Evolutionary conservation across 2,113 vertebrate species (phyloP).

Genomic region (Psilopogon haemacephalus): DNA sequence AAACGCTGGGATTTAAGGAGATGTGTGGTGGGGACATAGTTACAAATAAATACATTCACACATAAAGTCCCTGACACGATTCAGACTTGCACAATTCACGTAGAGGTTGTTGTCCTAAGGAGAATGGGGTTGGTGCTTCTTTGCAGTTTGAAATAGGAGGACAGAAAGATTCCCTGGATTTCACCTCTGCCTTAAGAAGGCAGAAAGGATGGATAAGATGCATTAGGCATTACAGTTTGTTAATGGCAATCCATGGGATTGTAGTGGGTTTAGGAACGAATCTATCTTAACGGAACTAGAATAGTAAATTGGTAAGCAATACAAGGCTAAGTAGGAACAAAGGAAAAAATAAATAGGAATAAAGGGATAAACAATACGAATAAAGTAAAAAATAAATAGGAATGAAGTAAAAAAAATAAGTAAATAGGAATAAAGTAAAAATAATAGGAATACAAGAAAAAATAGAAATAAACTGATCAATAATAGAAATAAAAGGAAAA

Average conservation of each 20-base stretch:
- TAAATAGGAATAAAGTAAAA: no score
- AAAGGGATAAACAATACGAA: no score
- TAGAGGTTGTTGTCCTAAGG: not conserved
- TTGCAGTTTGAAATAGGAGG: not conserved
- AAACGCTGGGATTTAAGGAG: conserved; percentile 79
- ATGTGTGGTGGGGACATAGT: not conserved
- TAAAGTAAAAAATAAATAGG: no score
- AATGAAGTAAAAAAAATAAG: no score
- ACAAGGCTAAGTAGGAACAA: no score
- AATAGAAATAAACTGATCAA: no score
- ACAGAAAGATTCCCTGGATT: not conserved
- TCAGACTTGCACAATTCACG: not conserved
- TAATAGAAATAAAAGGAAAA: no score
- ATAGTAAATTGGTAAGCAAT: no score
- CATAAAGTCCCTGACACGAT: not conserved
- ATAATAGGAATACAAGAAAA: no score
- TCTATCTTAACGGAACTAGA: no score
- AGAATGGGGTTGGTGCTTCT: not conserved
- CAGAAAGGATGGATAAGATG: not conserved
- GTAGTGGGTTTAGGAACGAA: no score
- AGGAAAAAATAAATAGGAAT: no score
- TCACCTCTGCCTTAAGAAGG: not conserved
- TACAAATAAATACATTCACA: not conserved
- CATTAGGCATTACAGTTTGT: not conserved
- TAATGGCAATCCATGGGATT: not conserved